Percentiles rank a stretch among this genome's conserved stretches.
Conservation (phyloP, 2,797 vertebrate species). For the Chaetophractus vellerosus region DNA sequence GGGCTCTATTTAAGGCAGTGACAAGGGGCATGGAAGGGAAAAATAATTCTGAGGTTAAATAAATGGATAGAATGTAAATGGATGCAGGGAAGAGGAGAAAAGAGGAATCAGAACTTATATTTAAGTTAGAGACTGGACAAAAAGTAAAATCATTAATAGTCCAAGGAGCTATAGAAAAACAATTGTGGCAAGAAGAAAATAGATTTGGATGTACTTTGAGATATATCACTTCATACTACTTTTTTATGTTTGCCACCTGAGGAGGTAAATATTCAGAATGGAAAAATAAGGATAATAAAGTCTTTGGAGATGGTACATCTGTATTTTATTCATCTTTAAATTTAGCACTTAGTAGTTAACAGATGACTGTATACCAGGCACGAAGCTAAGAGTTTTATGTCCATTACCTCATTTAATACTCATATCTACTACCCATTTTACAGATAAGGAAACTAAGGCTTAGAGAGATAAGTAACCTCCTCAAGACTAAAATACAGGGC, state of each 20-base stretch:
- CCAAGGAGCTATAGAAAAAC: background rate
- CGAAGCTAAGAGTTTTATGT: background rate
- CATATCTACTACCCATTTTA: slow-evolving; percentile 18
- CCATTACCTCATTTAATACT: slow-evolving; percentile 30
- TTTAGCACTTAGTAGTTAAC: background rate
- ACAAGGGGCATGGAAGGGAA: background rate
- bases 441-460: slow-evolving; percentile 33
- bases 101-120: background rate
- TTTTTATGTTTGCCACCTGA: slow-evolving; percentile 22
- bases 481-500: slow-evolving; percentile 11
- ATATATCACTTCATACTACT: slow-evolving; percentile 28
- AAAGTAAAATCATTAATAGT: slow-evolving; percentile 38
- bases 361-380: background rate
- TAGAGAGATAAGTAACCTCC: background rate
- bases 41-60: slow-evolving; percentile 20
- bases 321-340: slow-evolving; percentile 49
- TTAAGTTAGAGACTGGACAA: background rate
- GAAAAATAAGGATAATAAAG: slow-evolving; percentile 44
- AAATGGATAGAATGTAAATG: background rate
- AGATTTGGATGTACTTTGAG: slow-evolving; percentile 54
- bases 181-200: slow-evolving; percentile 10
- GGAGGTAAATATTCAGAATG: slow-evolving; percentile 48
- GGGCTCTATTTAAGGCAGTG: background rate
- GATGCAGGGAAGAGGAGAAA: background rate
- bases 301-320: background rate